Percentiles rank a stretch among this genome's conserved stretches.
phyloP scores from a whole-genome alignment of 1,140 invertebrate species.

The Saccostrea glomerata region DNA sequence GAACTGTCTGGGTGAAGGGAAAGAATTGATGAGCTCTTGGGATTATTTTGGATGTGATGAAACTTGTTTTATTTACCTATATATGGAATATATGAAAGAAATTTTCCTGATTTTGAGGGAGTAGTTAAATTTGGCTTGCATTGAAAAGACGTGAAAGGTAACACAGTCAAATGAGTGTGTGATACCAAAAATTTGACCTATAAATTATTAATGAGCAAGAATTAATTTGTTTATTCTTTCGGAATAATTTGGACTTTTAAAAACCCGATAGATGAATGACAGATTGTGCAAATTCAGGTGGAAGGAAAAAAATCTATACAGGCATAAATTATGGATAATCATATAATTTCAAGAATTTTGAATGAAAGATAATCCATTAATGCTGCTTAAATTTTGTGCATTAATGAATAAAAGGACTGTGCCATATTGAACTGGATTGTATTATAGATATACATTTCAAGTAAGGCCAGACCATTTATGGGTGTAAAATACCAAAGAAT shows the following conservation, averaged over 20 bases:
- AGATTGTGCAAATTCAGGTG: background rate
- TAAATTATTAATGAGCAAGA: slow-evolving; percentile 17
- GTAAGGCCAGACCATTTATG: too few relatives aligned
- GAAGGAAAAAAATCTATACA: background rate
- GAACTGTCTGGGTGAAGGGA: background rate
- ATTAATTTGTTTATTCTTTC: background rate
- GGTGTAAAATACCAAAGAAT: background rate
- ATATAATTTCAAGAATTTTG: background rate
- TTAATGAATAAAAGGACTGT: background rate
- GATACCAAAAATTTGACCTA: background rate
- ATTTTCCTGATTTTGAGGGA: background rate
- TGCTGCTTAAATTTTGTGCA: background rate
- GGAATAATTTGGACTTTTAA: background rate
- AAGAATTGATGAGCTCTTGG: background rate
- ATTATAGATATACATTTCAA: background rate
- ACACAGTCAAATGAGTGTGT: too few relatives aligned
- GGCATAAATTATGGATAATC: background rate
- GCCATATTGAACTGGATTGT: background rate
- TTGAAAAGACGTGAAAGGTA: background rate
- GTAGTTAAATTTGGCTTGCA: background rate
- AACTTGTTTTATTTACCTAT: background rate
- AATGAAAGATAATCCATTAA: background rate
- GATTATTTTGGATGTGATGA: slow-evolving; percentile 6
- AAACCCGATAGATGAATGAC: background rate
- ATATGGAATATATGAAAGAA: background rate